phyloP scores from a whole-genome alignment of 1,140 invertebrate genomes.

The Heliconius melpomene region DNA sequence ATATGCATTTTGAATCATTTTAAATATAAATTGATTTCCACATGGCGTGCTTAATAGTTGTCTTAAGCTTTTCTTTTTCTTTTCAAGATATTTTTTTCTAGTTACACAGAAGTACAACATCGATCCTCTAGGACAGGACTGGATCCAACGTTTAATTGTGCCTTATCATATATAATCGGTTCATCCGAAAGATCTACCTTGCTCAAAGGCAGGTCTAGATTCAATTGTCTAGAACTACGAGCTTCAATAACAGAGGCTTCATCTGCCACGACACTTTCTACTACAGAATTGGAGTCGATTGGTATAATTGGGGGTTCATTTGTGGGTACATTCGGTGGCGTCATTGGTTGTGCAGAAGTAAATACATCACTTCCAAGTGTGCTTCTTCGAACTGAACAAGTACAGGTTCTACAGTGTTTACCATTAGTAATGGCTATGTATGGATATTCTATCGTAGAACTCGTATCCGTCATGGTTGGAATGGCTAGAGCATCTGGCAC shows the following conservation, averaged over 20 bases:
- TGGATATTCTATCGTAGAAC: background rate
- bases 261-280: background rate
- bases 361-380: background rate
- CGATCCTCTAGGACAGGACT: constrained; percentile 40
- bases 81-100: background rate
- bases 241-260: background rate
- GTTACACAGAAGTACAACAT: background rate
- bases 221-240: background rate
- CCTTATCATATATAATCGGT: constrained; percentile 40
- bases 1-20: background rate
- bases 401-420: background rate
- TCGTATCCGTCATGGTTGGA: background rate
- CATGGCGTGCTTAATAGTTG: background rate
- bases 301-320: background rate
- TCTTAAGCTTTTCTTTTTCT: background rate
- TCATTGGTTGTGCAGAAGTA: background rate
- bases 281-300: background rate
- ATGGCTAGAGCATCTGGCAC: background rate
- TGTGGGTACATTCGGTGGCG: background rate
- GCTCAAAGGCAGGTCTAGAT: background rate
- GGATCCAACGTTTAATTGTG: constrained; percentile 35
- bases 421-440: background rate
- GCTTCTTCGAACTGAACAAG: background rate
- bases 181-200: constrained; percentile 31
- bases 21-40: background rate